phyloP scores from a whole-genome alignment of 2,888 invertebrate species.

The Epinotia brunnichana region DNA sequence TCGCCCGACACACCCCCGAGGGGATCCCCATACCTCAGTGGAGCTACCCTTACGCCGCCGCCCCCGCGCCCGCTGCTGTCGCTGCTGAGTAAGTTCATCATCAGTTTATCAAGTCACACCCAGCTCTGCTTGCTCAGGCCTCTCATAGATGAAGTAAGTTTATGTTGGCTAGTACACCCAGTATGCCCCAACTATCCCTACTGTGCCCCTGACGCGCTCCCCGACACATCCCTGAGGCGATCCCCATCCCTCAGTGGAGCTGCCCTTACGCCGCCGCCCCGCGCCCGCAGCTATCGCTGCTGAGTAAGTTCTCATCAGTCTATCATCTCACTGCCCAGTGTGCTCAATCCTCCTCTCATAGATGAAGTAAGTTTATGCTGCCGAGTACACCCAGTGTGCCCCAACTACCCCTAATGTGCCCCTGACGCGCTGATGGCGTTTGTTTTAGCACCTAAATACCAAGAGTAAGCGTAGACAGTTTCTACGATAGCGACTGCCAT shows the following conservation, averaged over 20 bases:
- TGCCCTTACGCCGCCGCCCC: conserved; percentile 57
- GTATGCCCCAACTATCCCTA: not conserved
- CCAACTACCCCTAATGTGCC: not conserved
- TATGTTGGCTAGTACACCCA: not conserved
- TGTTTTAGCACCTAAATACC: too few species aligned
- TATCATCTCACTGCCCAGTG: too few species aligned
- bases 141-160: conserved; percentile 44
- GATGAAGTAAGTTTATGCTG: conserved; percentile 44
- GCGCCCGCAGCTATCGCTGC: conserved; percentile 61
- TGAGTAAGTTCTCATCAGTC: conserved; percentile 49
- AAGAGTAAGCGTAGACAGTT: too few species aligned
- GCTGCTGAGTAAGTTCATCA: conserved; percentile 57
- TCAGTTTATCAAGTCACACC: too few species aligned
- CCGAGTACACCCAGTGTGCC: not conserved
- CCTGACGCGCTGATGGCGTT: not conserved
- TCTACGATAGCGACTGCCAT: too few species aligned
- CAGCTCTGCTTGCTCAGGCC: too few species aligned
- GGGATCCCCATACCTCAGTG: conserved; percentile 78
- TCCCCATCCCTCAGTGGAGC: conserved; percentile 78
- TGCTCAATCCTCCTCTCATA: too few species aligned
- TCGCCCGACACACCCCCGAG: conserved; percentile 75
- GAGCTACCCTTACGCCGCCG: conserved; percentile 61
- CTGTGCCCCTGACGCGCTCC: conserved; percentile 46
- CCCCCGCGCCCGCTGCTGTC: conserved; percentile 59
- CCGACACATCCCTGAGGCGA: conserved; percentile 74